These are phyloP conservation scores for Slavum lentiscoides DNA, from an alignment of 2,888 invertebrate genomes.

Conservation along the genomic window DNA sequence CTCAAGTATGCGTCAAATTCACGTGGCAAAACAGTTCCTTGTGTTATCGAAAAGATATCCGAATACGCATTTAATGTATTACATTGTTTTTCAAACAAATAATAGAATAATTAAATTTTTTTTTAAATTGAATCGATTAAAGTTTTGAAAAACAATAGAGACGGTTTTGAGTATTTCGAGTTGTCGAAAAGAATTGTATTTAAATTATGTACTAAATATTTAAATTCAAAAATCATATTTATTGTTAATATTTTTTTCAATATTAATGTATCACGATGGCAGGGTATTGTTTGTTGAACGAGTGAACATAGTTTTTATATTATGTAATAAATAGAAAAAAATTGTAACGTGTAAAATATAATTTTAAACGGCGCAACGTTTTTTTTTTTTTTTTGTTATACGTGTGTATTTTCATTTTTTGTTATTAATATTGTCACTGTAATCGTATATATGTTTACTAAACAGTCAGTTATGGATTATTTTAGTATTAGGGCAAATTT, in stretches of 20 bases:
- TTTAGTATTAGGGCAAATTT: neutral
- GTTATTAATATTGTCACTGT: no score
- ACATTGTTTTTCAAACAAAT: neutral
- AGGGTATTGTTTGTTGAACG: neutral
- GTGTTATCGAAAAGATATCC: neutral
- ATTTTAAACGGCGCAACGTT: neutral
- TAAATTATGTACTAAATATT: neutral
- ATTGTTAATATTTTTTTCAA: neutral
- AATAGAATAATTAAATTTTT: neutral
- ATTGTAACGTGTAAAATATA: conserved; percentile 1
- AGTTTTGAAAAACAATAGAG: neutral
- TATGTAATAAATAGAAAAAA: neutral
- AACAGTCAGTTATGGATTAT: neutral
- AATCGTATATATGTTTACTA: conserved; percentile 9
- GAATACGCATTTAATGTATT: neutral
- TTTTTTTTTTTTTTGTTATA: neutral
- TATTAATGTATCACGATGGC: neutral
- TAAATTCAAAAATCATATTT: neutral
- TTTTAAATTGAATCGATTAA: neutral
- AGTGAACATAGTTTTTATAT: conserved; percentile 10
- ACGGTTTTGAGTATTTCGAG: neutral
- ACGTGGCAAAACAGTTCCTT: neutral
- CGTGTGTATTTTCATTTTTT: neutral
- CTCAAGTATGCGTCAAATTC: neutral
- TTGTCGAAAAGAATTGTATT: neutral